Evolutionary conservation across 2,888 invertebrate genomes (phyloP), one percentile per base, ranked within the genome.

Genomic region (Nephrotoma guestfalica): DNA sequence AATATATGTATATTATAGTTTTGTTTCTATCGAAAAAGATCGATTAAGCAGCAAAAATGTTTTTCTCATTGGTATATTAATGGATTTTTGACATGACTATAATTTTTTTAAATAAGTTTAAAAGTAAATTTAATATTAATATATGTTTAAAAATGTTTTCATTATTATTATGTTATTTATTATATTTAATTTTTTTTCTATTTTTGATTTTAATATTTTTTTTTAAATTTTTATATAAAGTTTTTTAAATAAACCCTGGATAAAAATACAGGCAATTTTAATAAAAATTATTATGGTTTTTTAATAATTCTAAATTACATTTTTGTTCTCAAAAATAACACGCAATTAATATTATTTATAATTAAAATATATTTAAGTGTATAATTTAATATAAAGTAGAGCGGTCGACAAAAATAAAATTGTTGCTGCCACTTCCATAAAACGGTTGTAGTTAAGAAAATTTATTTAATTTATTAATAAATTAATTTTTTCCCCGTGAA

Each of bases 211-310:
- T 42, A 30, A 84, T 85, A 85, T 43, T 85, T 85, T 85, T 85
- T 41, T 85, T 85, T 85, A 18, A 18, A 85, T 18, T 43, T 85
- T 85, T 85, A 43, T 43, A 41, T 84, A 41, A 9, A 41, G 13
- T 40, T 84, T 85, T 85, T 85, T 41, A 41, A 41, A 85, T 85
- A 85, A 85, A 85, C 85, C 85, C 85, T 85, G 85, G 85, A 85
- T 85, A 41, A 85, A 85, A 85, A 85, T 43, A 42, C 85, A 85
- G 85, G 85, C 85, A 85, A 42, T 85, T 85, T 85, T 18, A 85
- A 43, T 42, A 85, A 84, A n/a, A 71, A 41, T 84, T 84, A 41
- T 84, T 84, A 42, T 85, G 42, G 15, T 43, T 15, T 85, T 85
- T 85, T 85, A 15, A 15, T 85, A 43, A 42, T 30, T 85, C 43